Base-by-base conservation (phyloP, 2,113 vertebrate species). In the Indicator maculatus region DNA sequence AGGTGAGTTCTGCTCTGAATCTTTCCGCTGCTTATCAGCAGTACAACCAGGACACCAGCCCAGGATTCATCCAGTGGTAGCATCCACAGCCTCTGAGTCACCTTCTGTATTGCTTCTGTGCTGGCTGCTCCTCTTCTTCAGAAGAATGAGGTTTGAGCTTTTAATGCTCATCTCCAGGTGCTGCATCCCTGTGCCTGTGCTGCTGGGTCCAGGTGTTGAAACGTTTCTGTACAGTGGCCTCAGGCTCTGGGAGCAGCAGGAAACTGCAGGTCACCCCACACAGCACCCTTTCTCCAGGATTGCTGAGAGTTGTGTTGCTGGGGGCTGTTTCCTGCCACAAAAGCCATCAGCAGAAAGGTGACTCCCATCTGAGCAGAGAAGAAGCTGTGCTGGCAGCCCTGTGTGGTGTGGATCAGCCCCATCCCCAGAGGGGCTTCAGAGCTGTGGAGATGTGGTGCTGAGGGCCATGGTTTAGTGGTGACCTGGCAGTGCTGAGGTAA, bases 261-360 rank as follows among this genome's bases (percentile, higher is more conserved):
- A 83, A 41, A 36, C 38, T 2, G 1, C 31, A 6, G 72, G 16
- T 61, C 41, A 5, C 33, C 69, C 28, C 3, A 11, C 38, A 4
- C 3, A 2, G 61, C 58, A 9, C 23, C 6, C 0, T 58, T 30
- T 16, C 28, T 39, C 33, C 27, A 3, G 33, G 45, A 45, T 9
- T 4, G 30, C 3, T 30, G 8, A 23, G 41, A 5, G 6, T 5
- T 2, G 2, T 1, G 12, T 45, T 28, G 38, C 50, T 12, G 26
- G 41, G 23, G 59, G 13, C 26, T 8, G 8, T 9, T 53, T 23
- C 21, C 75, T 47, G 31, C 1, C 0, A 12, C 2, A n/a, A 33
- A 53, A 70, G 16, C 47, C 45, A 9, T 15, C 28, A 2, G 80
- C 52, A 33, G 36, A 33, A 63, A 36, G n/a, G 45, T 52, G 12